Percentiles rank a stretch among this genome's conserved stretches.
phyloP scores from a whole-genome alignment of 1,140 invertebrate species.

The Plodia interpunctella region DNA sequence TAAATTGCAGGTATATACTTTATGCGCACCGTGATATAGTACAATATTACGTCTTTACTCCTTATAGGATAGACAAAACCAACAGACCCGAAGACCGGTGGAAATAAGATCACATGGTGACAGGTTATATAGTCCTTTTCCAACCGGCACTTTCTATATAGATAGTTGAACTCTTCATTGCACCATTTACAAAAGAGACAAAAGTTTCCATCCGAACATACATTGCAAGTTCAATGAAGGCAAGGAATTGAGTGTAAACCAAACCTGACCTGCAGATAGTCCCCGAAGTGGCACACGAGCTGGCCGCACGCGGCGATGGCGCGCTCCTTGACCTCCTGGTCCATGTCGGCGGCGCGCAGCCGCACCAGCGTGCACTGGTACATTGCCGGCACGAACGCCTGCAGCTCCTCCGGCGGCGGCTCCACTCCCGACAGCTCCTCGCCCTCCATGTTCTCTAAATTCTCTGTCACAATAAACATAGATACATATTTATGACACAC shows the following conservation, averaged over 20 bases:
- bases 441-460: conserved; percentile 27
- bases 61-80: too few species aligned
- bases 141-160: too few species aligned
- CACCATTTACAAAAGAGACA: too few species aligned
- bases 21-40: too few species aligned
- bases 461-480: conserved; percentile 24
- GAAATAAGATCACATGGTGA: too few species aligned
- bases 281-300: conserved; percentile 94
- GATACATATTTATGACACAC: background rate
- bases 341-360: conserved; percentile 96
- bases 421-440: conserved; percentile 36
- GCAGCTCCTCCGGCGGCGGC: conserved; percentile 82
- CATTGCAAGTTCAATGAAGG: conserved; percentile 9
- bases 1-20: too few species aligned
- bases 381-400: conserved; percentile 86
- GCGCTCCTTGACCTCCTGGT: conserved; percentile 98
- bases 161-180: too few species aligned
- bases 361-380: conserved; percentile 91
- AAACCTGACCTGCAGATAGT: conserved; percentile 79
- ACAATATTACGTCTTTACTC: too few species aligned
- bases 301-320: conserved; percentile 98
- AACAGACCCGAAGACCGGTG: too few species aligned
- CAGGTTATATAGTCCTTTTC: too few species aligned
- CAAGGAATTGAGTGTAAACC: conserved; percentile 6
- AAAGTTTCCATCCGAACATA: too few species aligned